Evolutionary conservation across 2,113 vertebrate genomes (phyloP), one percentile per base, ranked within the genome.

Genomic region (Xiphophorus maculatus): DNA sequence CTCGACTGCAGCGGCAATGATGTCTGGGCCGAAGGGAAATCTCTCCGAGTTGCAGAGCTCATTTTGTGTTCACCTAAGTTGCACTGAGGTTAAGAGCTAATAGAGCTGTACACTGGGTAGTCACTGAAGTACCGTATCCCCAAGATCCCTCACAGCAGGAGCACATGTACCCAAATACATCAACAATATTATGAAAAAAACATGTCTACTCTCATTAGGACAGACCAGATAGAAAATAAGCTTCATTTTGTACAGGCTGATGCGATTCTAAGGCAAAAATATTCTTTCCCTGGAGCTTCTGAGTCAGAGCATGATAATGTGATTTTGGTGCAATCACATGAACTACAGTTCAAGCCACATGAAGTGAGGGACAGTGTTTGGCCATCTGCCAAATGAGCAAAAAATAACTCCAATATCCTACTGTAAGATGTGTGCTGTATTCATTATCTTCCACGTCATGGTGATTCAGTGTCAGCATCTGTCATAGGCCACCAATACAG

Each of bases 41-140:
- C 77, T 88, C 74, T 89, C 76, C 0, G 37, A 84, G 60, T 87
- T 79, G 70, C 78, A 80, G 74, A 42, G 61, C 73, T 87, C 80
- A 81, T 76, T 88, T 77, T 75, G 73, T 64, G 74, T 89, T 91
- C 81, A 90, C 90, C 81, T 84, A 78, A 44, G 67, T 44, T 80
- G 82, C 81, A 80, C 79, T 48, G 77, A 80, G 81, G 86, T 88
- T 88, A 91, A 90, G 72, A 79, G 84, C 83, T 85, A 85, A 88
- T 83, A 86, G 75, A 79, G 71, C 63, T 37, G 5, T 71, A 84
- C 76, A 84, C 27, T 51, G 60, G 79, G 76, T 40, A 35, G 83
- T 33, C 77, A 76, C 72, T 75, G 30, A 88, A 87, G 70, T 72
- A 66, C 75, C 40, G 65, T 29, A 68, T 61, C 65, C 67, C 73